Conservation (phyloP, 2,888 invertebrate species). For the Tuta absoluta region DNA sequence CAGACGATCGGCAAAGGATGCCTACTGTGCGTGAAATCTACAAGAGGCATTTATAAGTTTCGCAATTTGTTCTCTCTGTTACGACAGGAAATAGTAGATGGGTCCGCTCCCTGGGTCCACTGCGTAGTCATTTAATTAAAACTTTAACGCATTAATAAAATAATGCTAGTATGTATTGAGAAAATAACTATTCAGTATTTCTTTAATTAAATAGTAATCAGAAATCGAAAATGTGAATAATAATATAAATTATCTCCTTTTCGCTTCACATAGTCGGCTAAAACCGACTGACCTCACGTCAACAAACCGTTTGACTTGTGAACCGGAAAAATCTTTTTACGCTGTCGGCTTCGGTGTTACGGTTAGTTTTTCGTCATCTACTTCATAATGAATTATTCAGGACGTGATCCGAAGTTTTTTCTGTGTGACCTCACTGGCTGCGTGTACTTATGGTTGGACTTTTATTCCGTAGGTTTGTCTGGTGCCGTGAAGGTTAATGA, state of each 20-base stretch:
- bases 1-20: constrained; percentile 20
- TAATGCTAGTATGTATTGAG: too few species aligned
- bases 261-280: neutral
- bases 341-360: neutral
- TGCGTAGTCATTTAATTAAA: too few species aligned
- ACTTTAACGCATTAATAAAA: too few species aligned
- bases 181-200: too few species aligned
- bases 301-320: neutral
- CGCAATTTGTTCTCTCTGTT: neutral
- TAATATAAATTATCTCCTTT: neutral
- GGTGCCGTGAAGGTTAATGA: neutral
- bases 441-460: neutral
- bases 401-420: neutral
- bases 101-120: too few species aligned
- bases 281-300: neutral
- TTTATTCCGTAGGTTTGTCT: neutral
- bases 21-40: constrained; percentile 12
- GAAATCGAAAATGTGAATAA: too few species aligned
- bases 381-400: constrained; percentile 8
- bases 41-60: neutral
- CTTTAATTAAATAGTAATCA: too few species aligned
- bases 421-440: constrained; percentile 9
- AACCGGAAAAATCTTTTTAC: constrained; percentile 12
- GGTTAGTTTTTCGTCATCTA: constrained; percentile 8
- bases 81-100: too few species aligned